A percentile compares a stretch with the other conserved stretches of the same genome.
Evolutionary conservation across 2,797 vertebrate species (phyloP).

Genomic region (Gymnodraco acuticeps): DNA sequence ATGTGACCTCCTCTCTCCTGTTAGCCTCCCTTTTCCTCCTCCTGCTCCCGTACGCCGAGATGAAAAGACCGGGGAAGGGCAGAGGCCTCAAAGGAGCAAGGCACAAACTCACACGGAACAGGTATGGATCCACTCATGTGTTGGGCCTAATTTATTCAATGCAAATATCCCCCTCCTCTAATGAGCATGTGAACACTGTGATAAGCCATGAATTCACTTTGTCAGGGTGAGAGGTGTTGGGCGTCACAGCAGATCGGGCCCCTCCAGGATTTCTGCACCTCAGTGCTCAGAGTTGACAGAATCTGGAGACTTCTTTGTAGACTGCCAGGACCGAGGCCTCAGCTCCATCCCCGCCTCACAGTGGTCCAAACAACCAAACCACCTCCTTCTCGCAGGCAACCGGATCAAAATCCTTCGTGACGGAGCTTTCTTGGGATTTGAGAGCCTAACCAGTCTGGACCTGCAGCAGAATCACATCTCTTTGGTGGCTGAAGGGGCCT

Average conservation of each 20-base stretch:
- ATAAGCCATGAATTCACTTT: not conserved
- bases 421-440: constrained; percentile 89
- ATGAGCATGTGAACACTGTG: not conserved
- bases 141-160: not conserved
- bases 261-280: constrained; percentile 77
- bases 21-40: constrained; percentile 85
- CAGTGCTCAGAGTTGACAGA: constrained; percentile 88
- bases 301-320: constrained; percentile 88
- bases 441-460: constrained; percentile 90
- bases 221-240: constrained; percentile 44
- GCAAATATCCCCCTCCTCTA: not conserved
- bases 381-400: constrained; percentile 93
- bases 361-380: constrained; percentile 90
- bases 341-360: constrained; percentile 79
- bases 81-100: constrained; percentile 74
- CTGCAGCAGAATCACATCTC: constrained; percentile 95
- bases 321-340: constrained; percentile 91
- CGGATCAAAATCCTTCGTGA: constrained; percentile 88
- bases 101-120: constrained; percentile 63
- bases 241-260: constrained; percentile 70
- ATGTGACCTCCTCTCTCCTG: constrained; percentile 62
- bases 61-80: constrained; percentile 77
- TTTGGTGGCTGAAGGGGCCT: constrained; percentile 89
- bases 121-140: constrained; percentile 47
- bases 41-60: constrained; percentile 81